Conservation (phyloP, 2,888 invertebrate species). For the Morpho achilles region DNA sequence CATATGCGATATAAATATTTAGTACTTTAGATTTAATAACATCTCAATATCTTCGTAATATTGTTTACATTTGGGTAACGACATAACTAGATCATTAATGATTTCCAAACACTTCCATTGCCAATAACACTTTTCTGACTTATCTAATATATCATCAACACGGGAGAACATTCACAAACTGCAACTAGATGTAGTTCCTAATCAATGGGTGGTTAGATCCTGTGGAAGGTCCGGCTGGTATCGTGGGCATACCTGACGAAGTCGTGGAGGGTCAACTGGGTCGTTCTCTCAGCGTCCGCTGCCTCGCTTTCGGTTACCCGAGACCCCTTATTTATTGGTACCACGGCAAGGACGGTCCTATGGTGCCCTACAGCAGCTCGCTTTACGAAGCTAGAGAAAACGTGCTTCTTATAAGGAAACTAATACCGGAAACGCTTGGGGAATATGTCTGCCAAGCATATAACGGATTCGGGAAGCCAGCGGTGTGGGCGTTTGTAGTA, state of each 20-base stretch:
- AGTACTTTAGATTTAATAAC: no score
- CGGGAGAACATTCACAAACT: slow-evolving; percentile 32
- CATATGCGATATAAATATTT: no score
- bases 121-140: not conserved
- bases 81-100: not conserved
- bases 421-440: slow-evolving; percentile 86
- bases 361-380: slow-evolving; percentile 85
- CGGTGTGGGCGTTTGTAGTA: slow-evolving; percentile 86
- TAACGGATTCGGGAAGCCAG: slow-evolving; percentile 88
- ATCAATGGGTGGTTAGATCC: slow-evolving; percentile 76
- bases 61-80: not conserved
- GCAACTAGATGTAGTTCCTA: slow-evolving; percentile 39
- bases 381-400: slow-evolving; percentile 87
- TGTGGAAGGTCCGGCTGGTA: slow-evolving; percentile 76
- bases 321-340: slow-evolving; percentile 91
- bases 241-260: slow-evolving; percentile 83
- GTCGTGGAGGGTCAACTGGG: slow-evolving; percentile 85
- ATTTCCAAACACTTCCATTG: not conserved
- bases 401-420: slow-evolving; percentile 85
- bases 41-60: no score
- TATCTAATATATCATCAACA: slow-evolving; percentile 1
- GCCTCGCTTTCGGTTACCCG: slow-evolving; percentile 91
- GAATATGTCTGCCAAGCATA: slow-evolving; percentile 94
- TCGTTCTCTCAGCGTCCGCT: slow-evolving; percentile 84
- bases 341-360: slow-evolving; percentile 83